Base-by-base conservation (phyloP, 2,113 vertebrate genomes). In the Butorides virescens region DNA sequence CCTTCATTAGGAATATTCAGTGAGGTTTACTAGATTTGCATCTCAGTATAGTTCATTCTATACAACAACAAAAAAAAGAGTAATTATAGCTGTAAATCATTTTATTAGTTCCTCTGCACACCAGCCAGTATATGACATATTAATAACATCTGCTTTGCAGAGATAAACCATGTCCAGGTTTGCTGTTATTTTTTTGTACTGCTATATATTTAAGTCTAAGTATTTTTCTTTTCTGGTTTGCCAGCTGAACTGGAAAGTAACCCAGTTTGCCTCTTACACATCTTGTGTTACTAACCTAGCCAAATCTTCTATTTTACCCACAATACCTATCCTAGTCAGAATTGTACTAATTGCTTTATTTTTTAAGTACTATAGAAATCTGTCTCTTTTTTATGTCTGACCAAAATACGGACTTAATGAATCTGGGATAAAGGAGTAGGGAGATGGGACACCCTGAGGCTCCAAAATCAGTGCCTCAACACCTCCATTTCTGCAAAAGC, bases 131-230 rank as follows among this genome's bases (percentile, higher is more conserved):
- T 78, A 36, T 74, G 79, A 77, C 61, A 75, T 19, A 59, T 68
- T 77, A 93, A 81, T 93, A 95, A 92, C 76, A 92, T 74, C 94
- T 92, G 91, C 44, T 89, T 89, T 95, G 55, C 80, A 86, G 73
- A 93, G 93, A 97, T 93, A 95, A 74, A 65, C 53, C 37, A 39
- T 91, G 68, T 78, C 77, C 75, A 84, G 23, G 32, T 63, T 85
- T 89, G 59, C 56, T 78, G 68, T 46, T 91, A 53, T 47, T 81
- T 96, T 92, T 92, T 85, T 66, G 8, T 46, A 22, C 37, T 29
- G 23, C 25, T 83, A 32, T 78, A 42, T 62, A 67, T 92, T 88
- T 84, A 88, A 92, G 86, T 74, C 37, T 52, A 50, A 47, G 34
- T 47, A 25, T 75, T 88, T 82, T 76, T 72, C 30, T 93, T 53